phyloP scores from a whole-genome alignment of 2,797 vertebrate species.

The Cyprinodon diabolis region DNA sequence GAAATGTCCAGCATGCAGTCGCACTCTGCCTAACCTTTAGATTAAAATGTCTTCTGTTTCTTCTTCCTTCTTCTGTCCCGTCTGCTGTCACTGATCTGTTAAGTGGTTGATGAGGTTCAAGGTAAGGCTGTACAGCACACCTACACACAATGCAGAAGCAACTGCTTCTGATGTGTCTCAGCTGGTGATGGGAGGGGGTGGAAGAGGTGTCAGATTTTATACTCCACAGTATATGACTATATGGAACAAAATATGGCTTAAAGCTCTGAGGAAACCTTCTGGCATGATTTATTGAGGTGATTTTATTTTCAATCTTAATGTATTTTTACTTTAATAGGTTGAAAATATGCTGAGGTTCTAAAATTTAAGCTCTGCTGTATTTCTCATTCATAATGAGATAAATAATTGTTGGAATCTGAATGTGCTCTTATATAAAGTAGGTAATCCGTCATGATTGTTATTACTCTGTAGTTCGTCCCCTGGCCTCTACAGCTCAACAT shows the following conservation, averaged over 20 bases:
- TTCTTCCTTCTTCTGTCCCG: slow-evolving; percentile 57
- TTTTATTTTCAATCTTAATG: not conserved
- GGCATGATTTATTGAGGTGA: too few species aligned
- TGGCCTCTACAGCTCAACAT: too few species aligned
- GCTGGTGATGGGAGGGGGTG: not conserved
- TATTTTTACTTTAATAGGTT: not conserved
- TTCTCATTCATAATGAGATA: not conserved
- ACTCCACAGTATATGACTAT: not conserved
- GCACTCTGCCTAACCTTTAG: slow-evolving; percentile 83
- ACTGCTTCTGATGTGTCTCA: not conserved
- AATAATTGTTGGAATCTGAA: too few species aligned
- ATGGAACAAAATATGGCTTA: too few species aligned
- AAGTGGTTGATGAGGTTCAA: slow-evolving; percentile 99
- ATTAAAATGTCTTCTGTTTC: slow-evolving; percentile 64
- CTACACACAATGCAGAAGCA: slow-evolving; percentile 8
- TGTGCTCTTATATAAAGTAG: too few species aligned
- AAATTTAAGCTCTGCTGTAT: too few species aligned
- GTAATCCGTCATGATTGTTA: too few species aligned
- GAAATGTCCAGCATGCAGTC: slow-evolving; percentile 42
- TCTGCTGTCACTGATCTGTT: slow-evolving; percentile 86
- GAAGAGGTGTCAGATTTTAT: not conserved
- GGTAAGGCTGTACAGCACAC: slow-evolving; percentile 84
- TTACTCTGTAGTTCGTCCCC: too few species aligned
- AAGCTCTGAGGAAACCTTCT: too few species aligned
- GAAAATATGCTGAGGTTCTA: not conserved